phyloP scores from a whole-genome alignment of 2,113 vertebrate species.

The Cromileptes altivelis region DNA sequence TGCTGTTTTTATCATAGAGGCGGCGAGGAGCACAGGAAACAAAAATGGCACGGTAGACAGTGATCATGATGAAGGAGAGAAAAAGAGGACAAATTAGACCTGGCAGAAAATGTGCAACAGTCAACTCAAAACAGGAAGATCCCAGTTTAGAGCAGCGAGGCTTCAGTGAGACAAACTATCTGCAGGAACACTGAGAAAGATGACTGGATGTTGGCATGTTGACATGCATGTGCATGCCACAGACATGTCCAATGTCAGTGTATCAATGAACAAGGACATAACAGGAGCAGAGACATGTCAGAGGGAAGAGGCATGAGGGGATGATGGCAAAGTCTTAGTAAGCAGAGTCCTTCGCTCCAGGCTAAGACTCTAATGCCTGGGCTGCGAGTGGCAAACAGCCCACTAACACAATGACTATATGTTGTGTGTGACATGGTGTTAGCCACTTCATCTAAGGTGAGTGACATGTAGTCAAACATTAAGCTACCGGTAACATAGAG shows the following conservation, averaged over 20 bases:
- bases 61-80: conserved; percentile 38
- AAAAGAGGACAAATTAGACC: conserved; percentile 58
- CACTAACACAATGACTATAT: conserved; percentile 28
- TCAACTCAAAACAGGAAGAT: conserved; percentile 44
- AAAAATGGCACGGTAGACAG: conserved; percentile 23
- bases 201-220: conserved; percentile 7
- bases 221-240: conserved; percentile 20
- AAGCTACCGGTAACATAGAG: neutral
- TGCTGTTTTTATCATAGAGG: conserved; percentile 7
- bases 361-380: conserved; percentile 32
- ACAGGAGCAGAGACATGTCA: conserved; percentile 27
- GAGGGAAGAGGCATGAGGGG: conserved; percentile 18
- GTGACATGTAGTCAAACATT: conserved; percentile 8
- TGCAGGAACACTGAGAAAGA: conserved; percentile 26
- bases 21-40: conserved; percentile 1
- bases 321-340: conserved; percentile 30
- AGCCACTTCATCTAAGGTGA: conserved; percentile 13
- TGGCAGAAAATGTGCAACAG: conserved; percentile 59
- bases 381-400: conserved; percentile 36
- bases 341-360: conserved; percentile 31
- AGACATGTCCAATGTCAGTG: conserved; percentile 56
- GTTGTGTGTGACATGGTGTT: conserved; percentile 15
- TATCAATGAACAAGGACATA: conserved; percentile 48
- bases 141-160: conserved; percentile 9
- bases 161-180: conserved; percentile 46